Conservation (phyloP, 2,797 vertebrate genomes). For the Sebastes steindachneri region DNA sequence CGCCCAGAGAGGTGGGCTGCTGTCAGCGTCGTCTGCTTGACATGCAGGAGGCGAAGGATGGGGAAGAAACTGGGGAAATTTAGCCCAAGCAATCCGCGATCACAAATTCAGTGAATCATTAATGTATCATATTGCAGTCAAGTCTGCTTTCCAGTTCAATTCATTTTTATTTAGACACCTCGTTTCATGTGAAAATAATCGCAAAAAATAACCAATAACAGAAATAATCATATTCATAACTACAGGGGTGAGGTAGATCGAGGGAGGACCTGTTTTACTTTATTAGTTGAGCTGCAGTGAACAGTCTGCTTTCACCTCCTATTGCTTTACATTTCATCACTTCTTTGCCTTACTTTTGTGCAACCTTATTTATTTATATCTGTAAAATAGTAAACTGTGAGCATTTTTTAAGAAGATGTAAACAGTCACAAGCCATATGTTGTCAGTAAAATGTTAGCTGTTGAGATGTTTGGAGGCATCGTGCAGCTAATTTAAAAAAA, state of each 20-base stretch:
- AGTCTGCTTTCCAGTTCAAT: constrained; percentile 68
- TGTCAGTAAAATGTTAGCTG: not conserved
- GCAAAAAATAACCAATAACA: constrained; percentile 35
- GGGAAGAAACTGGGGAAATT: constrained; percentile 72
- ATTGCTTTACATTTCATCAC: constrained; percentile 49
- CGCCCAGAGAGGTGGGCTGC: constrained; percentile 30
- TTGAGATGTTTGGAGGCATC: not conserved
- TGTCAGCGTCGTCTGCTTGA: constrained; percentile 51
- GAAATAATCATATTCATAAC: constrained; percentile 59
- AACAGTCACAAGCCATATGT: not conserved
- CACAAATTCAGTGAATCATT: constrained; percentile 69
- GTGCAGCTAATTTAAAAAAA: not conserved
- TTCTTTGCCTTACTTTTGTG: constrained; percentile 14
- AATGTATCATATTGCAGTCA: constrained; percentile 63
- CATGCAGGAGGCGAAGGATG: constrained; percentile 46
- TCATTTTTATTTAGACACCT: constrained; percentile 54
- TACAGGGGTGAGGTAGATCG: not conserved
- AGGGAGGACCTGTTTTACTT: not conserved
- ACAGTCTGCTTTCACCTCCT: not conserved
- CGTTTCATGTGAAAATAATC: constrained; percentile 60
- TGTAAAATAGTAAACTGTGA: not conserved
- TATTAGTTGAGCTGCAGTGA: not conserved
- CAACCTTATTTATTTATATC: not conserved
- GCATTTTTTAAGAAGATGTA: not conserved
- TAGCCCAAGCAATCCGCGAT: constrained; percentile 46